Conservation (phyloP, 2,888 invertebrate species). For the Macrophya alboannulata region DNA sequence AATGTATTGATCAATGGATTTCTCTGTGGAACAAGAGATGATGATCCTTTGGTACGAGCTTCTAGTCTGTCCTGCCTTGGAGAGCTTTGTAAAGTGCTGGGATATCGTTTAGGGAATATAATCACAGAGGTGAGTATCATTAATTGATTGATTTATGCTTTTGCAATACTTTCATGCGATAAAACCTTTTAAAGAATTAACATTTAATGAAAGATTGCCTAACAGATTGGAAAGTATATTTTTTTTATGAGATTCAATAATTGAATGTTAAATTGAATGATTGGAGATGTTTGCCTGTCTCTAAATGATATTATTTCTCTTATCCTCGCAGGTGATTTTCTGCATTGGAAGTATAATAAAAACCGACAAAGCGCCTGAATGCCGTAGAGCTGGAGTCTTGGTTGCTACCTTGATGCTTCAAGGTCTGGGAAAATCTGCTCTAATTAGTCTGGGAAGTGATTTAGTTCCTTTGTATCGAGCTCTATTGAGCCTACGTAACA, state of each 20-base stretch:
- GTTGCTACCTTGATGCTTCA: slow-evolving; percentile 88
- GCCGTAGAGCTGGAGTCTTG: slow-evolving; percentile 90
- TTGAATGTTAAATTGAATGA: too few species aligned
- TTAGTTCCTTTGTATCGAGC: slow-evolving; percentile 87
- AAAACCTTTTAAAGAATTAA: neutral
- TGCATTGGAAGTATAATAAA: slow-evolving; percentile 87
- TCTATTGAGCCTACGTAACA: slow-evolving; percentile 85
- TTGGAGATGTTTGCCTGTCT: neutral
- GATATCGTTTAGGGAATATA: slow-evolving; percentile 87
- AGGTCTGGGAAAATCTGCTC: slow-evolving; percentile 88
- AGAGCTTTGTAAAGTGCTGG: slow-evolving; percentile 89
- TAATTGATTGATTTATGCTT: neutral
- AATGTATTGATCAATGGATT: slow-evolving; percentile 87
- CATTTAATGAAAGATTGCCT: neutral
- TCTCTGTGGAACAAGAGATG: slow-evolving; percentile 86
- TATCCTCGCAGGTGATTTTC: slow-evolving; percentile 84
- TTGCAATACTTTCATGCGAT: neutral
- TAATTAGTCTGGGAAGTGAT: slow-evolving; percentile 86
- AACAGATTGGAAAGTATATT: neutral
- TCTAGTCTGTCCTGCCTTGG: slow-evolving; percentile 93
- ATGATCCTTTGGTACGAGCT: slow-evolving; percentile 88
- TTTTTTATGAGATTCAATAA: neutral
- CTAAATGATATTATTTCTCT: slow-evolving; percentile 51
- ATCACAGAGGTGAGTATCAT: slow-evolving; percentile 86
- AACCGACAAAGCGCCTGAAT: slow-evolving; percentile 87